A percentile compares a stretch with the other conserved stretches of the same genome.
These are phyloP conservation scores for Choristoneura rosaceana DNA, from an alignment of 2,888 invertebrate species.

Conservation along the genomic window DNA sequence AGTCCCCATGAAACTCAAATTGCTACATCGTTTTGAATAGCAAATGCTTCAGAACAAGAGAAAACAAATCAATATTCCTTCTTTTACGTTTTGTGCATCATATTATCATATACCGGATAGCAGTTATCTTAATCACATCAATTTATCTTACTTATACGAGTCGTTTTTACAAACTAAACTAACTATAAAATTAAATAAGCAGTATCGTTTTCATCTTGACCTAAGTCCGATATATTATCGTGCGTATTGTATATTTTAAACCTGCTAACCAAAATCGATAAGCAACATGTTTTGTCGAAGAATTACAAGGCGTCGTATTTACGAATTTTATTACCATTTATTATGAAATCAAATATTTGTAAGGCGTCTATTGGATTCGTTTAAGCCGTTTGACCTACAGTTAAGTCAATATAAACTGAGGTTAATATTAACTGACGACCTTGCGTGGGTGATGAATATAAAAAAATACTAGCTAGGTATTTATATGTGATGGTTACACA, in stretches of 20 bases:
- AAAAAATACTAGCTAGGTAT: constrained; percentile 18
- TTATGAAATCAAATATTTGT: constrained; percentile 51
- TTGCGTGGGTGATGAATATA: constrained; percentile 59
- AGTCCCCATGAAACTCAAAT: neutral
- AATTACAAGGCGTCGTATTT: constrained; percentile 18
- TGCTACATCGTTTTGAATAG: neutral
- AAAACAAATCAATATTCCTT: too few species aligned
- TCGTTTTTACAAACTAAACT: neutral
- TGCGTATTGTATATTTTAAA: constrained; percentile 12
- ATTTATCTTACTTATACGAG: neutral
- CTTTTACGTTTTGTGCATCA: neutral
- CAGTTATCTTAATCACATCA: neutral
- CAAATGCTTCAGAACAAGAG: neutral
- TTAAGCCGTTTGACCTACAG: constrained; percentile 62
- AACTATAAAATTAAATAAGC: neutral
- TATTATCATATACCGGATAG: neutral
- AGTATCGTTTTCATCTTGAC: neutral
- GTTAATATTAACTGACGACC: constrained; percentile 56
- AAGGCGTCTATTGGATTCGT: constrained; percentile 45
- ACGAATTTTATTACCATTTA: constrained; percentile 39
- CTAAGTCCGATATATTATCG: neutral
- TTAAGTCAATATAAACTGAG: constrained; percentile 51
- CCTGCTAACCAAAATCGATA: constrained; percentile 34
- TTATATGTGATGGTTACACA: constrained; percentile 13
- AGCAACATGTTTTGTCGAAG: constrained; percentile 37